Percentiles rank a stretch among this genome's conserved stretches.
phyloP scores from a whole-genome alignment of 2,888 invertebrate species.

The Stictocephala bisonia region DNA sequence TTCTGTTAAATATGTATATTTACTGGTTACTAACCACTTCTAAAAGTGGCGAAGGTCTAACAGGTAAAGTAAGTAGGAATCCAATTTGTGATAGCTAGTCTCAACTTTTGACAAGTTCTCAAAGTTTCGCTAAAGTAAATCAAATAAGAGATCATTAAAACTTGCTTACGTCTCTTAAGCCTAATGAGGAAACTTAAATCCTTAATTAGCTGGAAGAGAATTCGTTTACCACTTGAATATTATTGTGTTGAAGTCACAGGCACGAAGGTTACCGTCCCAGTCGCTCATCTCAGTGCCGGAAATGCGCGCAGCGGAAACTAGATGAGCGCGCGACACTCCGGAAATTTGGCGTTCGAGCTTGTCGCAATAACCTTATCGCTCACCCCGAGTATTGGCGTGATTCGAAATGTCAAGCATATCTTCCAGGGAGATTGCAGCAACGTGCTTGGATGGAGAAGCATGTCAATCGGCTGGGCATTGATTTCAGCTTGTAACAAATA shows the following conservation, averaged over 20 bases:
- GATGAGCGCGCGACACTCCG: slow-evolving; percentile 31
- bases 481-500: too few species aligned
- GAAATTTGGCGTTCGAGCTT: slow-evolving; percentile 33
- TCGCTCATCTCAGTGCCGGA: slow-evolving; percentile 18
- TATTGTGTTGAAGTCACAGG: background rate
- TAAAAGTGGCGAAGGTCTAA: too few species aligned
- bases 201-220: slow-evolving; percentile 9
- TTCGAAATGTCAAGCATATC: slow-evolving; percentile 12
- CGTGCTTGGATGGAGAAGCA: too few species aligned
- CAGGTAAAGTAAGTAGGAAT: slow-evolving; percentile 22
- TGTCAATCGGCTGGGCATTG: too few species aligned
- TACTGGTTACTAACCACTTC: too few species aligned
- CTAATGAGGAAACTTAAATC: slow-evolving; percentile 25
- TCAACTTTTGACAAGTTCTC: slow-evolving; percentile 23
- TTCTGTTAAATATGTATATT: too few species aligned
- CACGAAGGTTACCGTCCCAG: background rate
- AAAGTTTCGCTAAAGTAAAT: slow-evolving; percentile 36
- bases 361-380: slow-evolving; percentile 33
- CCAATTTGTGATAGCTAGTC: too few species aligned
- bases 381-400: slow-evolving; percentile 26
- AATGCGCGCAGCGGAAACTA: background rate
- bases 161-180: slow-evolving; percentile 19
- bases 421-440: slow-evolving; percentile 7
- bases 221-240: slow-evolving; percentile 16
- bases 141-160: slow-evolving; percentile 33